These are phyloP conservation scores for Yponomeuta evonymella DNA, from an alignment of 2,888 invertebrate genomes.

Conservation along the genomic window DNA sequence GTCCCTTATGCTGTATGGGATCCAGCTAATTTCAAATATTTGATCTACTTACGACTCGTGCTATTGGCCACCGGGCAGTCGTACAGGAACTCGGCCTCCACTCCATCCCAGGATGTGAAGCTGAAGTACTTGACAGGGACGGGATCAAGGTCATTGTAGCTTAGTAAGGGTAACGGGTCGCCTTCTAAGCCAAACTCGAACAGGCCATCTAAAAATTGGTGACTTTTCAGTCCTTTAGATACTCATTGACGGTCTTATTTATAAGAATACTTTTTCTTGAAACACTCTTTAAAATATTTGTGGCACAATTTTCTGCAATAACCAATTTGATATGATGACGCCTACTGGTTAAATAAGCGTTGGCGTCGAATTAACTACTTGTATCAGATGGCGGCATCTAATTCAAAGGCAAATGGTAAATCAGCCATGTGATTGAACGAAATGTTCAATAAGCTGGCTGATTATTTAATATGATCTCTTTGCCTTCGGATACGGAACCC, in stretches of 20 bases:
- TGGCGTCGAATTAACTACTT: too few relatives aligned
- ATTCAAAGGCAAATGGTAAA: too few relatives aligned
- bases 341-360: too few relatives aligned
- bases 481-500: too few relatives aligned
- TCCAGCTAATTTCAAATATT: not conserved
- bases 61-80: conserved; percentile 71
- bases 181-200: conserved; percentile 80
- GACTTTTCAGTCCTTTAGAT: not conserved
- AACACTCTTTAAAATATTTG: too few relatives aligned
- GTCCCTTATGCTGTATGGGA: not conserved
- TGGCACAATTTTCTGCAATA: too few relatives aligned
- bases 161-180: conserved; percentile 74
- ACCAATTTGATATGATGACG: too few relatives aligned
- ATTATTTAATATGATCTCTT: too few relatives aligned
- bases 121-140: conserved; percentile 80
- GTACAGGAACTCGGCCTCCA: conserved; percentile 81
- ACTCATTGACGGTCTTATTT: not conserved
- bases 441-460: too few relatives aligned
- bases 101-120: conserved; percentile 80
- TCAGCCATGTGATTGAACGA: too few relatives aligned
- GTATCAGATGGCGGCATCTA: too few relatives aligned
- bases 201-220: conserved; percentile 66
- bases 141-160: conserved; percentile 76
- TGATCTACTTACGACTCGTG: not conserved
- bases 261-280: too few relatives aligned